Evolutionary conservation across 2,888 invertebrate genomes (phyloP).

Genomic region (Drosophila nr. perissopoda): DNA sequence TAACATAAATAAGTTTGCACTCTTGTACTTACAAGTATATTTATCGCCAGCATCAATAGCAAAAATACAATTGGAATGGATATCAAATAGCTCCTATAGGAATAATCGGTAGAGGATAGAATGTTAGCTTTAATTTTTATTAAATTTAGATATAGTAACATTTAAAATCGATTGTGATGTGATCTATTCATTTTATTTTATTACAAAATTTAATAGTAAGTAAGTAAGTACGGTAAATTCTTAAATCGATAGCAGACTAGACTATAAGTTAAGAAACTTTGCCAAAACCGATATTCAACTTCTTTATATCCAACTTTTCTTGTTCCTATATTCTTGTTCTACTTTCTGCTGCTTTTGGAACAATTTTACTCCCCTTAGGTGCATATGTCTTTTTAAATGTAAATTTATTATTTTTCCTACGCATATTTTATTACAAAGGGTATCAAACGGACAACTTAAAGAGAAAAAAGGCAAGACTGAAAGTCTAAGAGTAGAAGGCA

Average conservation of each 20-base stretch:
- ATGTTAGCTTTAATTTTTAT: no score
- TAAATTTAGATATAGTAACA: no score
- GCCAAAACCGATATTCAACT: not conserved
- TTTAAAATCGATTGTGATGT: no score
- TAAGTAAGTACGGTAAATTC: not conserved
- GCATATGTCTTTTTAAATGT: not conserved
- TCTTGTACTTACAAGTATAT: no score
- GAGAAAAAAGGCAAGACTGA: constrained; percentile 16
- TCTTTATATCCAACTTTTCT: not conserved
- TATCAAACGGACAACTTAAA: constrained; percentile 16
- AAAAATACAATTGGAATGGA: no score
- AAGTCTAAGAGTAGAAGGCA: constrained; percentile 14
- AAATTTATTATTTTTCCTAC: not conserved
- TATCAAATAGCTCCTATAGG: no score
- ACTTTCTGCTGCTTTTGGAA: not conserved
- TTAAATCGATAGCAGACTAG: not conserved
- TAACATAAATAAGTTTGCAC: not conserved
- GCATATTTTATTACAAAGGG: constrained; percentile 2
- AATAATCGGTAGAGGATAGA: no score
- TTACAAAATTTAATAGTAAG: not conserved
- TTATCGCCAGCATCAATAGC: no score
- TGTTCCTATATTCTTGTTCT: not conserved
- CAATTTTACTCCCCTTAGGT: not conserved
- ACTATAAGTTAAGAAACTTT: not conserved
- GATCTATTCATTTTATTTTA: not conserved